A percentile compares a stretch with the other conserved stretches of the same genome.
Evolutionary conservation across 2,888 invertebrate genomes (phyloP).

Genomic region (Epistrophella euchroma): DNA sequence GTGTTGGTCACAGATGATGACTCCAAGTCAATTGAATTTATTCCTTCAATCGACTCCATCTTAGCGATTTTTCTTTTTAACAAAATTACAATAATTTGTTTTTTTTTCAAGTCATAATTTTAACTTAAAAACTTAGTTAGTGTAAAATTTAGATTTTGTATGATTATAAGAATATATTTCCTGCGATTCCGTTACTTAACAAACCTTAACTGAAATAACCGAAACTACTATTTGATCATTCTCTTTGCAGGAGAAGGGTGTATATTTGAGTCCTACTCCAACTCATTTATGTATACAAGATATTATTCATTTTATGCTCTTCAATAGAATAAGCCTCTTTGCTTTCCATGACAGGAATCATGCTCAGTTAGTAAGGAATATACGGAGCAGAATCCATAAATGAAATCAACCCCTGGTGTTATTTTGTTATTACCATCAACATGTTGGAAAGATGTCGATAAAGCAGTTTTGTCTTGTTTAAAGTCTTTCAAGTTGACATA

Average conservation of each 20-base stretch:
- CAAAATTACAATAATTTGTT: background rate
- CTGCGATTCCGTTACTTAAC: conserved; percentile 69
- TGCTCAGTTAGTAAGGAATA: conserved; percentile 52
- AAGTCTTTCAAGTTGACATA: background rate
- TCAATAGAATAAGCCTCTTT: background rate
- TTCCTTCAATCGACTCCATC: conserved; percentile 93
- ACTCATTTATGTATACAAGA: conserved; percentile 57
- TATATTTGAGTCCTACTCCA: conserved; percentile 67
- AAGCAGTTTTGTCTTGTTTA: conserved; percentile 23
- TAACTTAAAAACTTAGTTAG: conserved; percentile 8
- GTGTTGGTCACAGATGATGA: conserved; percentile 86
- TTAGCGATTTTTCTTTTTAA: conserved; percentile 78
- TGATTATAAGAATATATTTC: conserved; percentile 50
- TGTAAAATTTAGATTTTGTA: conserved; percentile 34
- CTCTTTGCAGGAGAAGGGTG: conserved; percentile 43
- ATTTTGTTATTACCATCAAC: conserved; percentile 40
- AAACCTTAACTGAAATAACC: conserved; percentile 67
- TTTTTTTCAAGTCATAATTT: conserved; percentile 49
- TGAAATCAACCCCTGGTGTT: conserved; percentile 52
- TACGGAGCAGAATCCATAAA: conserved; percentile 59
- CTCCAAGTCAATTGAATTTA: conserved; percentile 92
- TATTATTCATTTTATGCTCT: conserved; percentile 49
- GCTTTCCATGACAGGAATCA: conserved; percentile 25
- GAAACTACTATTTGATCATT: conserved; percentile 49
- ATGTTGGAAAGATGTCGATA: conserved; percentile 34